These are phyloP conservation scores for Steromphala cineraria DNA, from an alignment of 2,888 invertebrate genomes.

Conservation along the genomic window DNA sequence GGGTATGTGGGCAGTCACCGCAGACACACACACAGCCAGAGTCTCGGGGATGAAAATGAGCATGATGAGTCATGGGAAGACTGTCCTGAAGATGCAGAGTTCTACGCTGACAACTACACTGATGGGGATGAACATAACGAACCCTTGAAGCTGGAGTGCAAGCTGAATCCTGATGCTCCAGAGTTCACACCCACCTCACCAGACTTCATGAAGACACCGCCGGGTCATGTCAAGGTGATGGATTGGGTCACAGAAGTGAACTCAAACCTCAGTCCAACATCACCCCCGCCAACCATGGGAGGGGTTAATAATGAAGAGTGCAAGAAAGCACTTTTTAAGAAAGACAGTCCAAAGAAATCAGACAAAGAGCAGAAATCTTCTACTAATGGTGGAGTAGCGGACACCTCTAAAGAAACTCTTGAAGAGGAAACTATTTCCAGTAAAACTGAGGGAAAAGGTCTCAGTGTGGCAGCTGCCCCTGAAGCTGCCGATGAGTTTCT, in stretches of 20 bases:
- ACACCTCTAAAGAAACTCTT: neutral
- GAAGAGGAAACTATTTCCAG: neutral
- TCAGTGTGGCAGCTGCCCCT: neutral
- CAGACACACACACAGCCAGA: neutral
- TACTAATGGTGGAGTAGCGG: conserved; percentile 5
- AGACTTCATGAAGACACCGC: conserved; percentile 56
- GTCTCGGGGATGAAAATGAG: conserved; percentile 17
- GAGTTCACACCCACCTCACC: conserved; percentile 62
- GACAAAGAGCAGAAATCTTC: neutral
- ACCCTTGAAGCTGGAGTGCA: conserved; percentile 44
- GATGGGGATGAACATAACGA: conserved; percentile 25
- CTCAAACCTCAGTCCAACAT: conserved; percentile 28
- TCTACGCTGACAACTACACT: conserved; percentile 32
- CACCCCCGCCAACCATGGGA: conserved; percentile 24
- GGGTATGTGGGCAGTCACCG: conserved; percentile 42
- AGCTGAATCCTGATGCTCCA: conserved; percentile 65
- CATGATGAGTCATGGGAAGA: conserved; percentile 29
- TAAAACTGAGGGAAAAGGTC: neutral
- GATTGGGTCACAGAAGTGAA: conserved; percentile 50
- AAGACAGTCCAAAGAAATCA: neutral
- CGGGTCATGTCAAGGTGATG: conserved; percentile 51
- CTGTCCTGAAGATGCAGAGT: conserved; percentile 32
- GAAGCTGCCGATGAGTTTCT: neutral
- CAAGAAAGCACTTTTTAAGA: neutral
- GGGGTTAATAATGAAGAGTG: conserved; percentile 2